Conservation (phyloP, 2,888 invertebrate genomes). For the Xestia sexstrigata region DNA sequence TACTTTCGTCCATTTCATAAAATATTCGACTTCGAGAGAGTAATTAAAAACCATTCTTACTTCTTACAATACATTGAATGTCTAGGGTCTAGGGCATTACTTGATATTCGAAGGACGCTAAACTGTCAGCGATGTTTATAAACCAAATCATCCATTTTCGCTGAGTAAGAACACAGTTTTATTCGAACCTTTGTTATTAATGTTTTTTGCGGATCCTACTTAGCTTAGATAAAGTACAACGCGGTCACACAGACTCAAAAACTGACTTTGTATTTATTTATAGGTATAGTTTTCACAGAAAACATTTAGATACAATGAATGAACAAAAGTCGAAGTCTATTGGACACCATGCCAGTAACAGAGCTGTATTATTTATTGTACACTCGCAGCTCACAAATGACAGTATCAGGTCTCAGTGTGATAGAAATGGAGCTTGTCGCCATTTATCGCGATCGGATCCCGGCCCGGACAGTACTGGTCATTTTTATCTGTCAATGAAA, state of each 20-base stretch:
- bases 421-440: conserved; percentile 53
- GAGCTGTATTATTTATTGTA: conserved; percentile 44
- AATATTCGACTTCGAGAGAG: not conserved
- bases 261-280: not conserved
- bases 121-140: not conserved
- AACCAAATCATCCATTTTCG: not conserved
- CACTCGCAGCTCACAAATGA: conserved; percentile 40
- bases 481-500: conserved; percentile 35
- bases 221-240: not conserved
- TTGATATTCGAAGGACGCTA: not conserved
- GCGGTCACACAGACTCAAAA: not conserved
- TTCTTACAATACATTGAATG: not conserved
- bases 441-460: conserved; percentile 50
- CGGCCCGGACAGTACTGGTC: conserved; percentile 12
- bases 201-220: not conserved
- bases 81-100: not conserved
- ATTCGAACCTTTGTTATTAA: not conserved
- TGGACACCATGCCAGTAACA: conserved; percentile 6
- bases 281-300: not conserved
- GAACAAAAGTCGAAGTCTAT: conserved; percentile 6
- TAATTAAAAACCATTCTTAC: not conserved
- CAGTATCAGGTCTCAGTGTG: conserved; percentile 52
- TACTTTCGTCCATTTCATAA: not conserved
- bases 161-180: not conserved
- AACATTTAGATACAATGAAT: conserved; percentile 5